Conservation (phyloP, 2,113 vertebrate genomes). For the Lophura nycthemera region DNA sequence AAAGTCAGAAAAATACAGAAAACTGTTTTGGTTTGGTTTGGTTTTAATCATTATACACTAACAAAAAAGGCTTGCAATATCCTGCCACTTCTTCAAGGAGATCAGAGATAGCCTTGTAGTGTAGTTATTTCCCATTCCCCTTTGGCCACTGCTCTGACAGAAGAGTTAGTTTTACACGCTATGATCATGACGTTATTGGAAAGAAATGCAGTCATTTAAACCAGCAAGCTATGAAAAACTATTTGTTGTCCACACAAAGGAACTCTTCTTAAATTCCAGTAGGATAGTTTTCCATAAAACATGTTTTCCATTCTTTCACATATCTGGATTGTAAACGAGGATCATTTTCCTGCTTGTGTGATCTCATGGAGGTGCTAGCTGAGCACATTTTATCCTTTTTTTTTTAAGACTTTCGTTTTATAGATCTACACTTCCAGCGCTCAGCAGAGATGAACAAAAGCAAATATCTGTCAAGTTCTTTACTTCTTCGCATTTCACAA, state of each 20-base stretch:
- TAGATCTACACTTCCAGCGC: not conserved
- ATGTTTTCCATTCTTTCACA: not conserved
- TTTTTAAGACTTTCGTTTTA: not conserved
- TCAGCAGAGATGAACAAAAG: not conserved
- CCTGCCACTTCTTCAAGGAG: not conserved
- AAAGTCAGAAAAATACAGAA: not conserved
- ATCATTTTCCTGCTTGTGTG: not conserved
- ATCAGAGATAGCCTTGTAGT: not conserved
- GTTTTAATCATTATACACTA: not conserved
- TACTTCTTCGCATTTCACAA: not conserved
- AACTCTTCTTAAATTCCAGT: not conserved
- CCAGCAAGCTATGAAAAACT: not conserved
- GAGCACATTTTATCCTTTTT: not conserved
- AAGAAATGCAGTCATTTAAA: conserved; percentile 1
- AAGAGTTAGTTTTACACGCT: conserved; percentile 15
- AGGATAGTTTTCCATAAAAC: conserved; percentile 1
- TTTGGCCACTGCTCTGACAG: conserved; percentile 23
- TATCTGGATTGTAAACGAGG: not conserved
- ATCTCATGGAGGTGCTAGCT: conserved; percentile 6
- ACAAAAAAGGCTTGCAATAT: not conserved
- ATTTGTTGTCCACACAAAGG: conserved; percentile 2
- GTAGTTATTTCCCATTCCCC: conserved; percentile 8
- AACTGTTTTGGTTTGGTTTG: not conserved
- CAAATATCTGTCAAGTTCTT: not conserved
- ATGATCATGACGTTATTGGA: not conserved